phyloP scores from a whole-genome alignment of 2,113 vertebrate species.

The Chiloscyllium plagiosum region DNA sequence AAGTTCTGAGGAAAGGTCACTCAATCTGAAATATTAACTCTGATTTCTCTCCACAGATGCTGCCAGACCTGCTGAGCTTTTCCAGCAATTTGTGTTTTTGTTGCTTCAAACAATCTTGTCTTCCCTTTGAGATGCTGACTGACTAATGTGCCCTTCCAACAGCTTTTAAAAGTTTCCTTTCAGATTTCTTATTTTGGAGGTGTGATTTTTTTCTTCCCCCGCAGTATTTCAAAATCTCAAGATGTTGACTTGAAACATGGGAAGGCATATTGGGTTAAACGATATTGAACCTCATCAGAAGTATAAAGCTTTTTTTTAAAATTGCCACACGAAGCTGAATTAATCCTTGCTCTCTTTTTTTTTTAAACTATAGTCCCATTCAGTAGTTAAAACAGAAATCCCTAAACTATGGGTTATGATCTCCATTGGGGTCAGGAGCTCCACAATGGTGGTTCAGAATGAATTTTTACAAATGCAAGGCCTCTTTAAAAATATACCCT shows the following conservation, averaged over 20 bases:
- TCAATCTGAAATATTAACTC: no score
- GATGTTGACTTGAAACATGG: background rate
- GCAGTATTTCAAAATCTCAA: background rate
- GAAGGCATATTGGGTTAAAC: background rate
- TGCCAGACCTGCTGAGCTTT: no score
- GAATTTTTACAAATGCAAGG: no score
- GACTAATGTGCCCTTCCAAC: background rate
- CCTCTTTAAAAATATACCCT: no score
- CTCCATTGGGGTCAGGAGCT: no score
- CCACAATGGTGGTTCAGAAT: no score
- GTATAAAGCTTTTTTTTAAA: background rate
- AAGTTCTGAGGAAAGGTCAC: no score
- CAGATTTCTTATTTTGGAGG: background rate
- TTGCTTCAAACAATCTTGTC: no score
- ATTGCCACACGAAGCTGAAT: background rate
- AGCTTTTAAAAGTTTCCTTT: background rate
- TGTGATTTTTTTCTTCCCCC: background rate
- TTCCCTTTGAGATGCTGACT: background rate
- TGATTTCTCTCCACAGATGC: no score
- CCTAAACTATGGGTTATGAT: no score
- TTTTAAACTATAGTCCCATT: background rate
- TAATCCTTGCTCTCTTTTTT: background rate
- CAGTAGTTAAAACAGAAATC: no score
- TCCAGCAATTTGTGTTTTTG: no score
- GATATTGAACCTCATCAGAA: background rate